phyloP scores from a whole-genome alignment of 2,113 vertebrate genomes.

The Cyphomyrus plagiostoma region DNA sequence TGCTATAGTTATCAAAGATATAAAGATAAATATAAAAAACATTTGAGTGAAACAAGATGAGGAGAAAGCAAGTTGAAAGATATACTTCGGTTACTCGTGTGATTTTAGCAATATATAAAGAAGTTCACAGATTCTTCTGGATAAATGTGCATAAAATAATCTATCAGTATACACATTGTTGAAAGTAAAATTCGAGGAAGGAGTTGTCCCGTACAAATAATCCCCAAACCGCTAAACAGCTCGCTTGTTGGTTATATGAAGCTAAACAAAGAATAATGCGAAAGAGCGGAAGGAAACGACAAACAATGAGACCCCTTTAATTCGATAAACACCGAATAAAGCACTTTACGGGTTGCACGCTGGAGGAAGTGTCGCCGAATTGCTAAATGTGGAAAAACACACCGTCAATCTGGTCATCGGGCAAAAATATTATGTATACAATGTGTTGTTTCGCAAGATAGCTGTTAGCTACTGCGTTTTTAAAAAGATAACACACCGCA shows the following conservation, averaged over 20 bases:
- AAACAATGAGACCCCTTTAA: neutral
- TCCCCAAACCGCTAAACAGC: neutral
- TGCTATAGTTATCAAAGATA: neutral
- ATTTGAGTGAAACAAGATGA: neutral
- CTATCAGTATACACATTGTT: neutral
- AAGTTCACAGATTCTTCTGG: neutral
- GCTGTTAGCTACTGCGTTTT: neutral
- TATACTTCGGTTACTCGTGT: neutral
- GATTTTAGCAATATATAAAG: neutral
- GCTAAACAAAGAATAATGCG: conserved; percentile 2
- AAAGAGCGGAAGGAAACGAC: conserved; percentile 20
- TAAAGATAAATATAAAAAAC: neutral
- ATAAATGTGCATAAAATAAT: neutral
- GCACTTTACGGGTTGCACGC: neutral
- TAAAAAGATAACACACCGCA: neutral
- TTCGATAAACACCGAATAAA: conserved; percentile 3
- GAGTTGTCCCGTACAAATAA: neutral
- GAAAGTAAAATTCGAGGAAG: neutral
- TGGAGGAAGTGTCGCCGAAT: neutral
- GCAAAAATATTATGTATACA: neutral
- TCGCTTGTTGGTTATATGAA: neutral
- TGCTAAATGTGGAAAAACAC: neutral
- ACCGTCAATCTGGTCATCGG: neutral
- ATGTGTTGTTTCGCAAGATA: neutral
- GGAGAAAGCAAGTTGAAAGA: neutral